phyloP scores from a whole-genome alignment of 2,797 vertebrate genomes.

The Calcarius lapponicus region DNA sequence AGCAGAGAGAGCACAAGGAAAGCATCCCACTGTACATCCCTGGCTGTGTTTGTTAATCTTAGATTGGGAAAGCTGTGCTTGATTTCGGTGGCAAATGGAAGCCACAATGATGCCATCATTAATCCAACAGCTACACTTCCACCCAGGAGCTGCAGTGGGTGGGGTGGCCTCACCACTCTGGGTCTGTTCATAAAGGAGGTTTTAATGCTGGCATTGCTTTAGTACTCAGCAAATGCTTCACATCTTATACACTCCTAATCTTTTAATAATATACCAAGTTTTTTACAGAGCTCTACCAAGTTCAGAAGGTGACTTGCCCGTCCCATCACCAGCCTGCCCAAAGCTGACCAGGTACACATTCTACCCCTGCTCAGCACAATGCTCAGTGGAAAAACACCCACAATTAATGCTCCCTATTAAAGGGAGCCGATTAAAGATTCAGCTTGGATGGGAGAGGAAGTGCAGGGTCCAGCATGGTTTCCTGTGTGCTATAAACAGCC shows the following conservation, averaged over 20 bases:
- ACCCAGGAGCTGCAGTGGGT: background rate
- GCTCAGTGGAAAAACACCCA: background rate
- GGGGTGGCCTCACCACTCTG: background rate
- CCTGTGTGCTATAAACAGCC: background rate
- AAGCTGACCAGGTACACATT: accelerated
- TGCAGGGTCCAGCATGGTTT: background rate
- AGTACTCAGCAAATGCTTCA: background rate
- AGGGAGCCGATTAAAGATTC: background rate
- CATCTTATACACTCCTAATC: background rate
- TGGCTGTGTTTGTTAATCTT: background rate
- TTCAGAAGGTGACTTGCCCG: background rate
- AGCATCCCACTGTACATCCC: background rate
- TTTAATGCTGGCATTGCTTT: background rate
- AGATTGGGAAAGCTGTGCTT: background rate
- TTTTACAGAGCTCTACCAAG: background rate
- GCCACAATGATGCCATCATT: background rate
- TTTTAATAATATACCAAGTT: background rate
- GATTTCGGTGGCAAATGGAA: background rate
- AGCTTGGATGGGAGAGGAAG: background rate
- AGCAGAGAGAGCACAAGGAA: background rate
- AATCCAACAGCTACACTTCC: background rate
- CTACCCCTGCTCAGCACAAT: background rate
- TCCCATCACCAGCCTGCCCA: background rate
- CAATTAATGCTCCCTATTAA: background rate
- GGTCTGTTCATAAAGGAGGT: background rate